phyloP scores from a whole-genome alignment of 2,113 vertebrate species.

The Tor tambroides region DNA sequence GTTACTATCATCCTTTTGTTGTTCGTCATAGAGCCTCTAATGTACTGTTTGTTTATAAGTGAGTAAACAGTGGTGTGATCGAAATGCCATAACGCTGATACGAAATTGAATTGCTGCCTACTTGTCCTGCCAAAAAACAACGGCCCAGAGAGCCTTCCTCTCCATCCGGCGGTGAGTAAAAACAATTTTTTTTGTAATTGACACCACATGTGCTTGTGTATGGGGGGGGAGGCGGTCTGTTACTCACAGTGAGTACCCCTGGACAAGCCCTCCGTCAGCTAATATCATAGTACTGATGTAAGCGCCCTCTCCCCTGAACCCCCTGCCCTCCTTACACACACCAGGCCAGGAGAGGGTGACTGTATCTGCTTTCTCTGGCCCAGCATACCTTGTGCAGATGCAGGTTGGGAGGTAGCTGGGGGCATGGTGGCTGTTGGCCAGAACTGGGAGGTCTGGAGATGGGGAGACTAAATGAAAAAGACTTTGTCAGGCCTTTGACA shows the following conservation, averaged over 20 bases:
- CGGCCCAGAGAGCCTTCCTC: constrained; percentile 59
- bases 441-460: constrained; percentile 59
- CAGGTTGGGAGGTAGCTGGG: constrained; percentile 56
- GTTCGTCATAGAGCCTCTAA: constrained; percentile 48
- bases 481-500: constrained; percentile 58
- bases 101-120: constrained; percentile 59
- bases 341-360: constrained; percentile 14
- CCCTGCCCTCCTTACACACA: constrained; percentile 24
- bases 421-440: constrained; percentile 58
- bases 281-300: constrained; percentile 47
- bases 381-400: constrained; percentile 26
- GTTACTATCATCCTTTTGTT: constrained; percentile 19
- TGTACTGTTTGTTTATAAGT: constrained; percentile 53
- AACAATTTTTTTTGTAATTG: constrained; percentile 62
- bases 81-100: constrained; percentile 49
- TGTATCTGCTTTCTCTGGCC: constrained; percentile 39
- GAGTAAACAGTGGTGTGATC: constrained; percentile 54
- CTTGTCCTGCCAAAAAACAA: constrained; percentile 60
- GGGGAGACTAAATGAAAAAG: constrained; percentile 60
- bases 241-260: constrained; percentile 54
- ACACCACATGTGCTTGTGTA: constrained; percentile 57
- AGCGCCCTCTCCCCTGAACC: constrained; percentile 30
- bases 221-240: constrained; percentile 41
- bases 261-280: constrained; percentile 42
- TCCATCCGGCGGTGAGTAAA: constrained; percentile 62